Evolutionary conservation across 2,113 vertebrate species (phyloP).

Genomic region (Ceyx melanurus): DNA sequence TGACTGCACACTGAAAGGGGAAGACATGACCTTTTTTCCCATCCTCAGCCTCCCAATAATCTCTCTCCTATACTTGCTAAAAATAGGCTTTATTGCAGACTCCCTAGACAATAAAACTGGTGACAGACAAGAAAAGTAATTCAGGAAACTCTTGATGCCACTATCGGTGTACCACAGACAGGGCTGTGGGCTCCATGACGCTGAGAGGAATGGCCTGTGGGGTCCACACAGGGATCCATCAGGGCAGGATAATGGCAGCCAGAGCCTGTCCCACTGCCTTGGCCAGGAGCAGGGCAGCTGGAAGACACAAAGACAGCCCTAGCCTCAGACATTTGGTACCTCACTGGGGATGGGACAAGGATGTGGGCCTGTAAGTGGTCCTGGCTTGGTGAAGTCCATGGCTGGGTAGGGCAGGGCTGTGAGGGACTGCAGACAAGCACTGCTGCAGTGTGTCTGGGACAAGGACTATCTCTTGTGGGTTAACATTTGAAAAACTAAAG

Average conservation of each 20-base stretch:
- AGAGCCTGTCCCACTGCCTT: neutral
- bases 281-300: rapidly evolving
- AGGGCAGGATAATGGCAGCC: neutral
- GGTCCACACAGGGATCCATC: rapidly evolving
- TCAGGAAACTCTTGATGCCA: neutral
- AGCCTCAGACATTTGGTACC: no score
- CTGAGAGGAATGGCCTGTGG: no score
- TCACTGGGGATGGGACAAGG: neutral
- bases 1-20: neutral
- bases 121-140: neutral
- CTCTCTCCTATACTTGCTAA: neutral
- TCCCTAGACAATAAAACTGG: neutral
- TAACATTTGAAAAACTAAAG: neutral
- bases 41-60: neutral
- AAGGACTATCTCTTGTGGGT: neutral
- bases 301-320: rapidly evolving
- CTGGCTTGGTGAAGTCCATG: rapidly evolving
- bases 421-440: neutral
- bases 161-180: rapidly evolving
- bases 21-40: neutral
- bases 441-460: rapidly evolving
- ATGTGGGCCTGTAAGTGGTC: rapidly evolving
- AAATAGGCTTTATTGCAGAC: neutral
- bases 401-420: neutral
- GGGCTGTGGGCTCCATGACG: neutral